Conservation (phyloP, 1,140 invertebrate species). For the Philotrypesis tridentata region DNA sequence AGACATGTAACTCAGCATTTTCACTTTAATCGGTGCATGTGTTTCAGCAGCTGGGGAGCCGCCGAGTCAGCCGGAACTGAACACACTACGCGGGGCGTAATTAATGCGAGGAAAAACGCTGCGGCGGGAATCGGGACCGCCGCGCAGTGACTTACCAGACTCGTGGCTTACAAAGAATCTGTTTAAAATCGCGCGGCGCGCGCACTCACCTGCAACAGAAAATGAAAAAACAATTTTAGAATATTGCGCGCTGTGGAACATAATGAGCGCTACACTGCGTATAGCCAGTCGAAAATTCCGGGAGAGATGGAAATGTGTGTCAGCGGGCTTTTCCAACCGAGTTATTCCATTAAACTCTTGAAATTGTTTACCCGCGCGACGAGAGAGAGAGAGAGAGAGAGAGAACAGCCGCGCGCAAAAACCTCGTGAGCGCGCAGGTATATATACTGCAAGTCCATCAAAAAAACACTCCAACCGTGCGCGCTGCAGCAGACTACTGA, state of each 20-base stretch:
- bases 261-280: not conserved
- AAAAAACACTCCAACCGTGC: not conserved
- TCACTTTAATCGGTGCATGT: constrained; percentile 21
- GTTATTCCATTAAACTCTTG: not conserved
- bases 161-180: not conserved
- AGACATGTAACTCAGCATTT: not conserved
- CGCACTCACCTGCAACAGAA: constrained; percentile 42
- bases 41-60: not conserved
- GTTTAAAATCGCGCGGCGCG: not conserved
- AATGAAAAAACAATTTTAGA: not conserved
- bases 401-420: not conserved
- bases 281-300: not conserved
- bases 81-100: not conserved
- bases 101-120: not conserved
- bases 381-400: too few species aligned
- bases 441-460: not conserved
- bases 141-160: not conserved
- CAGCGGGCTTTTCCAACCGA: not conserved
- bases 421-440: not conserved
- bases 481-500: too few species aligned
- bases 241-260: too few species aligned
- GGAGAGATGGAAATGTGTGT: not conserved
- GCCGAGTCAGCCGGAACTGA: not conserved
- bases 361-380: not conserved
- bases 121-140: too few species aligned